These are phyloP conservation scores for Lepidotrigona ventralis DNA, from an alignment of 1,140 invertebrate species.

Conservation along the genomic window DNA sequence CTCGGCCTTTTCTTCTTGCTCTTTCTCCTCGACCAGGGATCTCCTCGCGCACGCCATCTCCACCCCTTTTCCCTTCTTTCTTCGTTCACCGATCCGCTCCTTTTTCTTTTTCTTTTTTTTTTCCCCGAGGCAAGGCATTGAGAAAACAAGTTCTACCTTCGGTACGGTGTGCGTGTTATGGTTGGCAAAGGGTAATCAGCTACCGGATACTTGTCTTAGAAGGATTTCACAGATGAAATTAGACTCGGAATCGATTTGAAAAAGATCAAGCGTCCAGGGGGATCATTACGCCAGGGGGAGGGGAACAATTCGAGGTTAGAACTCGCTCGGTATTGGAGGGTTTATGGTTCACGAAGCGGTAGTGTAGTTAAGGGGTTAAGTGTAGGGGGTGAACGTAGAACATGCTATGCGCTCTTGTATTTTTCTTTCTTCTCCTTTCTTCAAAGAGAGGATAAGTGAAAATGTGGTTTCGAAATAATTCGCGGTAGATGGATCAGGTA, in stretches of 20 bases:
- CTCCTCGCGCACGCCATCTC: not conserved
- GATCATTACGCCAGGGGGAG: slow-evolving; percentile 10
- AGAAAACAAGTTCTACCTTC: slow-evolving; percentile 46
- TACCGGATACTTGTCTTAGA: slow-evolving; percentile 59
- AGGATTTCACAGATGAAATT: slow-evolving; percentile 51
- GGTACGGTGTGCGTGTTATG: slow-evolving; percentile 59
- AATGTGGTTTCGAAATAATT: not conserved
- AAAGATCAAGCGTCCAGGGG: slow-evolving; percentile 26
- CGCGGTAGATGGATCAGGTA: not conserved
- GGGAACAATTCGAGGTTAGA: slow-evolving; percentile 22
- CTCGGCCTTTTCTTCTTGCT: slow-evolving; percentile 41
- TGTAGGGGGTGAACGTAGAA: not conserved
- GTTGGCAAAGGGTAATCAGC: slow-evolving; percentile 63
- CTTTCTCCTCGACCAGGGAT: not conserved
- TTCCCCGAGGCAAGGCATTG: not conserved
- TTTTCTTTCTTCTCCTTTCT: not conserved
- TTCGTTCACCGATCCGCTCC: not conserved
- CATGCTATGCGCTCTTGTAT: not conserved
- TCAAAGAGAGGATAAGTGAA: not conserved
- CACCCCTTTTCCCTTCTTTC: slow-evolving; percentile 6
- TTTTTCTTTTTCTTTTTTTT: too few species aligned
- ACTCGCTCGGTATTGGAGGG: not conserved
- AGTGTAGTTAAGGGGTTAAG: not conserved
- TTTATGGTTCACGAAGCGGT: not conserved
- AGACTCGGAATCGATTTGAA: slow-evolving; percentile 44